Evolutionary conservation across 2,888 invertebrate genomes (phyloP).

Genomic region (Muschampia plurimacula): DNA sequence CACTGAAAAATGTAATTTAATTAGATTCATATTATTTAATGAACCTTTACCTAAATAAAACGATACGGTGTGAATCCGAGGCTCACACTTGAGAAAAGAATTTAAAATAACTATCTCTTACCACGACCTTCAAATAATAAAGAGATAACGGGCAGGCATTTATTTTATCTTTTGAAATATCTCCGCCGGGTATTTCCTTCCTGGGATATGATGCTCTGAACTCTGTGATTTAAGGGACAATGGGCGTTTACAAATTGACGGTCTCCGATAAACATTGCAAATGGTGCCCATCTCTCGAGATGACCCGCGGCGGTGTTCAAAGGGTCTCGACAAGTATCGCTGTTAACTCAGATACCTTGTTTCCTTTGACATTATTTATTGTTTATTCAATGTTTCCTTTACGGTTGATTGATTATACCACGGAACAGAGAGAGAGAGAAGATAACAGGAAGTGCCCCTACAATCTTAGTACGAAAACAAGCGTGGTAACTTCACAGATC

Average conservation of each 20-base stretch:
- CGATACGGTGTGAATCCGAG: too few relatives aligned
- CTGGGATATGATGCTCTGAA: slow-evolving; percentile 25
- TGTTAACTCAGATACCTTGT: slow-evolving; percentile 22
- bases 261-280: neutral
- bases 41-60: too few relatives aligned
- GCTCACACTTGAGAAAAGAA: too few relatives aligned
- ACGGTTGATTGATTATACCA: slow-evolving; percentile 17
- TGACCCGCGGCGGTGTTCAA: slow-evolving; percentile 4
- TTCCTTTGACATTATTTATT: slow-evolving; percentile 28
- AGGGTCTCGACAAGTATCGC: slow-evolving; percentile 15
- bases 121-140: too few relatives aligned
- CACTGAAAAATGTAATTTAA: too few relatives aligned
- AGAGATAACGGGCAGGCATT: neutral
- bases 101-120: too few relatives aligned
- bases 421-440: too few relatives aligned
- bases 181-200: slow-evolving; percentile 32
- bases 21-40: too few relatives aligned
- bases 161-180: neutral
- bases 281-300: neutral
- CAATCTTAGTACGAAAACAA: too few relatives aligned
- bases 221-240: slow-evolving; percentile 34
- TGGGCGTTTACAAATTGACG: slow-evolving; percentile 26
- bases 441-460: too few relatives aligned
- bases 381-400: slow-evolving; percentile 28
- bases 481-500: too few relatives aligned